Base-by-base conservation (phyloP, 2,888 invertebrate genomes). In the Margaritifera margaritifera region DNA sequence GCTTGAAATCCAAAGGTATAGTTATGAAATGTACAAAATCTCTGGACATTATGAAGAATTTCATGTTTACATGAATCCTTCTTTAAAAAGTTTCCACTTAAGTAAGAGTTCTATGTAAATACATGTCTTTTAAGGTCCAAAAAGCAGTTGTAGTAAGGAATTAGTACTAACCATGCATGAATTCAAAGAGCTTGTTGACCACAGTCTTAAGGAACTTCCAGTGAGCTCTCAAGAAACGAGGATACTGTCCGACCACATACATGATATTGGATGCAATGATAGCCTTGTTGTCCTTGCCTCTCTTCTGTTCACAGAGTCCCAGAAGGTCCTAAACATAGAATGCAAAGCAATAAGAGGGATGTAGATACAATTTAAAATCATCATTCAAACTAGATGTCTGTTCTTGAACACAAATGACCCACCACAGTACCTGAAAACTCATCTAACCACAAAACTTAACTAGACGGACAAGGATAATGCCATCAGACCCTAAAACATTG, bases 161-260 rank as follows among this genome's bases (percentile, higher is more conserved):
- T 53, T 1, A 22, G 19, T 62, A 76, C 88, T 84, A 68, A 91
- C 91, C 93, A 90, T 99, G 99, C 99, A 99, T 99, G 90, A 99
- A 99, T 92, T 99, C 99, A 92, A 99, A 99, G 69, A 99, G 93
- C 92, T 99, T 99, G 92, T 99, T 99, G 72, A 99, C 98, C 87
- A 99, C 99, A 64, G 99, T 99, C 92, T 99, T 99, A 77, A 99
- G 92, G 91, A 99, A 99, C 90, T 98, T 97, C 99, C 99, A 99
- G 91, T 99, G 99, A n/a, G 98, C 98, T 83, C 98, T 92, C 74
- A 99, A 92, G 91, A 99, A 99, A 71, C 99, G 85, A 59, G 99
- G 99, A 91, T 99, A 99, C 90, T 99, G 99, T 4, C 99, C 99
- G 66, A 99, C 99, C 71, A 99, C 99, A 91, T 99, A 99, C 99